These are phyloP conservation scores for Amphiduros pacificus DNA, from an alignment of 2,888 invertebrate species.

Conservation along the genomic window DNA sequence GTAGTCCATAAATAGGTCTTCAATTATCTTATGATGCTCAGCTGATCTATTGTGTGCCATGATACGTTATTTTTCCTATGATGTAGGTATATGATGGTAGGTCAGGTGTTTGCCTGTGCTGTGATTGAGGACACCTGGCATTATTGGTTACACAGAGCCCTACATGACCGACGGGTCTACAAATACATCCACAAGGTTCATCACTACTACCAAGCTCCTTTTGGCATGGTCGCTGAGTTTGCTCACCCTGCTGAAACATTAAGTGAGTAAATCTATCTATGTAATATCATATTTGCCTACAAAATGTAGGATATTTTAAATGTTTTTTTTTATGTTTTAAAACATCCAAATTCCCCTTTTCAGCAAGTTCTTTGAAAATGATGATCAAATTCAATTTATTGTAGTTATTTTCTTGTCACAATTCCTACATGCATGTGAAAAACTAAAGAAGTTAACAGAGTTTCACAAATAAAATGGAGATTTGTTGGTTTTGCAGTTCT, in stretches of 20 bases:
- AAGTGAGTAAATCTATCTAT: constrained; percentile 33
- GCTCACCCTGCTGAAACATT: constrained; percentile 52
- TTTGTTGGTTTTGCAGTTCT: constrained; percentile 37
- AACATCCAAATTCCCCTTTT: no score
- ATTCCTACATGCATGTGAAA: neutral
- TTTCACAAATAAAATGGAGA: no score
- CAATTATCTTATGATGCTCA: no score
- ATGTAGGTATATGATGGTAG: constrained; percentile 34
- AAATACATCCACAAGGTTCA: constrained; percentile 51
- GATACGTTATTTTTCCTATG: no score
- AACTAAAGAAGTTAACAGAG: neutral
- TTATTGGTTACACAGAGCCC: constrained; percentile 43
- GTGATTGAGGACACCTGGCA: constrained; percentile 53
- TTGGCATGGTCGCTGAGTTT: constrained; percentile 52
- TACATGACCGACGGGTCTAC: constrained; percentile 45
- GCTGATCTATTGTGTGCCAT: no score
- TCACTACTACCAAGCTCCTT: constrained; percentile 46
- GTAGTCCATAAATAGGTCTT: no score
- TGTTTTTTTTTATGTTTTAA: no score
- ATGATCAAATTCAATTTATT: neutral
- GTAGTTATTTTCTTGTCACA: neutral
- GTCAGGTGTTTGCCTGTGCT: constrained; percentile 34
- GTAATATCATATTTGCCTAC: no score
- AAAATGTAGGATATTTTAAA: no score
- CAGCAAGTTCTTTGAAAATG: no score